phyloP scores from a whole-genome alignment of 2,888 invertebrate genomes.

The Orthosia cruda region DNA sequence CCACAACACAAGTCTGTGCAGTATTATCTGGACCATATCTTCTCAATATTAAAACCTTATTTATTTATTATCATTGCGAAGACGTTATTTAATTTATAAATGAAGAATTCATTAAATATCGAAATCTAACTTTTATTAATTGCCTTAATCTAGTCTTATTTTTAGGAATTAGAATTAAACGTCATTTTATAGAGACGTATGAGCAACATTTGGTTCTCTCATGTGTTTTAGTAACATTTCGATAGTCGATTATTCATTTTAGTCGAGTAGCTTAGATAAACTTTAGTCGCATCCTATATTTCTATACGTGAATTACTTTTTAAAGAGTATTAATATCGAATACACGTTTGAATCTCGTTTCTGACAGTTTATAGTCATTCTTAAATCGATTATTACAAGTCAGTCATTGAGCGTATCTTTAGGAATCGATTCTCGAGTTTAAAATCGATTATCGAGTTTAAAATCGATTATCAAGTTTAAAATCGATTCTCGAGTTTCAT shows the following conservation, averaged over 20 bases:
- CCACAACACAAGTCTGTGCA: conserved; percentile 32
- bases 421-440: conserved; percentile 37
- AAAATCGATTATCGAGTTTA: conserved; percentile 10
- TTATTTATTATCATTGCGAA: conserved; percentile 68
- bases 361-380: conserved; percentile 42
- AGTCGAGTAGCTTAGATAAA: conserved; percentile 49
- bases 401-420: conserved; percentile 63
- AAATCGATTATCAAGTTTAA: background rate
- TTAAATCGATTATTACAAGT: conserved; percentile 59
- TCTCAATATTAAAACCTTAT: conserved; percentile 51
- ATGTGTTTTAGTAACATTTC: conserved; percentile 59
- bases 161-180: conserved; percentile 59
- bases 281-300: conserved; percentile 39
- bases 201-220: conserved; percentile 75
- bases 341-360: conserved; percentile 32
- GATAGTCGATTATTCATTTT: conserved; percentile 63
- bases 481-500: conserved; percentile 34
- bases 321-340: conserved; percentile 28
- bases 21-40: conserved; percentile 65
- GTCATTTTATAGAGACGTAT: conserved; percentile 65
- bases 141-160: conserved; percentile 63
- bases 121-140: conserved; percentile 59
- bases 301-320: conserved; percentile 22
- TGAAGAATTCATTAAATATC: conserved; percentile 61
- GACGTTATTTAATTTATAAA: conserved; percentile 53